Evolutionary conservation across 2,797 vertebrate genomes (phyloP).

Genomic region (Hoplostethus mediterraneus): DNA sequence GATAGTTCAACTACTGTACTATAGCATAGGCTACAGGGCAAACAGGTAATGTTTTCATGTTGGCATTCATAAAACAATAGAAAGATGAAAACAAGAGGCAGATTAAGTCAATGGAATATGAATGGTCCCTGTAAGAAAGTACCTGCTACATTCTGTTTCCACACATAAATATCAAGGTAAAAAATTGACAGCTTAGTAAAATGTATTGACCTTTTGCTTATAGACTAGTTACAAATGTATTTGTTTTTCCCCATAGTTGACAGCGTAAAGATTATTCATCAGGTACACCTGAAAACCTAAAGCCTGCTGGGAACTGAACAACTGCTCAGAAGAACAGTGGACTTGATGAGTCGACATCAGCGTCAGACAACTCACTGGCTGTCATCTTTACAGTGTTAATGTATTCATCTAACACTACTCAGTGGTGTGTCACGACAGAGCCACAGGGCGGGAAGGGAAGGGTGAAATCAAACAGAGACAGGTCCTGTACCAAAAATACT

Average conservation of each 20-base stretch:
- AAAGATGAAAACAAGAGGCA: conserved; percentile 33
- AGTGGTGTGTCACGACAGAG: conserved; percentile 50
- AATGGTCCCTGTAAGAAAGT: neutral
- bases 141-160: neutral
- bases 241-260: neutral
- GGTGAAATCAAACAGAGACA: conserved; percentile 46
- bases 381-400: conserved; percentile 17
- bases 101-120: conserved; percentile 4
- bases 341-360: neutral
- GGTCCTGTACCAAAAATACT: conserved; percentile 57
- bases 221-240: too few relatives aligned
- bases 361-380: neutral
- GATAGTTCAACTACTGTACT: conserved; percentile 21
- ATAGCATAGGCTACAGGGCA: neutral
- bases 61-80: conserved; percentile 27
- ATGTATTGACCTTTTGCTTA: too few relatives aligned
- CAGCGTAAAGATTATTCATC: conserved; percentile 4
- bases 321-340: conserved; percentile 9
- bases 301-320: neutral
- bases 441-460: neutral
- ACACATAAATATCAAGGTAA: too few relatives aligned
- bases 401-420: conserved; percentile 10
- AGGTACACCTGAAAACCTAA: conserved; percentile 17
- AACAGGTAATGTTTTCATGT: conserved; percentile 22
- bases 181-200: too few relatives aligned